Conservation (phyloP, 2,888 invertebrate genomes). For the Agelastica alni region DNA sequence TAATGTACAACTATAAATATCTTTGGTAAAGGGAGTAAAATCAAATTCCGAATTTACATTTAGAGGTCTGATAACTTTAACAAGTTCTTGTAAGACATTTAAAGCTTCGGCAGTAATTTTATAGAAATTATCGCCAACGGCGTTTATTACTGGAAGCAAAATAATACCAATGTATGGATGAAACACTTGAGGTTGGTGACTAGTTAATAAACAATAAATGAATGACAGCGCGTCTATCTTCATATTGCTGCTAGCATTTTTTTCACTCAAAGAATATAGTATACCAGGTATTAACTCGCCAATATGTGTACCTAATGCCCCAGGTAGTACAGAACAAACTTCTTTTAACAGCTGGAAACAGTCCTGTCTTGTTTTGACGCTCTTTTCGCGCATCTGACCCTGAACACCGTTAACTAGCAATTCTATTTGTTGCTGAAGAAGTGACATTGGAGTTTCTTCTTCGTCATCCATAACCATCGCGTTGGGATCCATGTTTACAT, state of each 20-base stretch:
- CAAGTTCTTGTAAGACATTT: slow-evolving; percentile 88
- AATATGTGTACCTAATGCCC: slow-evolving; percentile 75
- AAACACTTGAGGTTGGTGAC: slow-evolving; percentile 79
- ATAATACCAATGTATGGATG: slow-evolving; percentile 78
- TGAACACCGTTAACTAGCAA: slow-evolving; percentile 87
- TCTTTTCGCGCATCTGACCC: slow-evolving; percentile 82
- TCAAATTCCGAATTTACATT: slow-evolving; percentile 67
- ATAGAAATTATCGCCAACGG: slow-evolving; percentile 95
- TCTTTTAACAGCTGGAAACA: slow-evolving; percentile 91
- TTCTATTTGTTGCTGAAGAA: slow-evolving; percentile 68
- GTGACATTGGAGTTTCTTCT: slow-evolving; percentile 69
- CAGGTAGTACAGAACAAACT: slow-evolving; percentile 85
- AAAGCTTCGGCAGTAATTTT: slow-evolving; percentile 98
- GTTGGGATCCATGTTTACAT: slow-evolving; percentile 68
- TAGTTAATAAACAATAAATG: slow-evolving; percentile 79
- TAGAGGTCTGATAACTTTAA: slow-evolving; percentile 89
- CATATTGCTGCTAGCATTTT: slow-evolving; percentile 95
- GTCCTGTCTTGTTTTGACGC: slow-evolving; percentile 87
- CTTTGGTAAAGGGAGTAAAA: slow-evolving; percentile 76
- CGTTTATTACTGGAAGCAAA: slow-evolving; percentile 82
- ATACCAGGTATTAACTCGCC: slow-evolving; percentile 86
- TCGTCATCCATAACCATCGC: slow-evolving; percentile 62
- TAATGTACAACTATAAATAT: slow-evolving; percentile 83
- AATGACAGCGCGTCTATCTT: slow-evolving; percentile 96
- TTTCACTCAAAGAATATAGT: slow-evolving; percentile 86